These are phyloP conservation scores for Austrolebias charrua DNA, from an alignment of 2,797 vertebrate species.

Conservation along the genomic window DNA sequence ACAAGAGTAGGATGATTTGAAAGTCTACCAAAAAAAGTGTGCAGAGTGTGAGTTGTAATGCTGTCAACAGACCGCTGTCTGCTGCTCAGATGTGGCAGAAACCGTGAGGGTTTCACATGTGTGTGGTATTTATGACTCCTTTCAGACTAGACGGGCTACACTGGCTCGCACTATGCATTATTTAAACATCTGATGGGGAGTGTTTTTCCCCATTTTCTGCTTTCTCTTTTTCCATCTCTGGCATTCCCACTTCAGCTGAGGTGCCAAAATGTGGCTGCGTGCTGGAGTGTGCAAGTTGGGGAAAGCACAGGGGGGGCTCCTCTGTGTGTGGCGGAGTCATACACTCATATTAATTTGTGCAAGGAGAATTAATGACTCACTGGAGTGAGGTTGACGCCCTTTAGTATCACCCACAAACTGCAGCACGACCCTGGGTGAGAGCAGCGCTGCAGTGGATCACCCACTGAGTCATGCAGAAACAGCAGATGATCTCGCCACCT, in stretches of 20 bases:
- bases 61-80: conserved; percentile 62
- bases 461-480: conserved; percentile 33
- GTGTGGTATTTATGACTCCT: conserved; percentile 78
- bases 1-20: conserved; percentile 19
- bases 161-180: conserved; percentile 65
- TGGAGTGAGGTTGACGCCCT: conserved; percentile 67
- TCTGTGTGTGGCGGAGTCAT: conserved; percentile 70
- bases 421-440: conserved; percentile 42
- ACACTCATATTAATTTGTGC: conserved; percentile 64
- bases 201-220: conserved; percentile 74
- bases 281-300: conserved; percentile 69
- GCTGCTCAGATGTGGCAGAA: conserved; percentile 58
- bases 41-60: conserved; percentile 37
- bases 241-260: conserved; percentile 41
- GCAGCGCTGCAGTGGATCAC: no score
- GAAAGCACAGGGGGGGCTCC: conserved; percentile 53
- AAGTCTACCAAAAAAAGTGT: conserved; percentile 16
- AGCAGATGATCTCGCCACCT: conserved; percentile 41
- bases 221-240: conserved; percentile 26
- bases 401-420: conserved; percentile 59
- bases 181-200: conserved; percentile 68
- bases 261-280: conserved; percentile 65
- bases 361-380: conserved; percentile 71
- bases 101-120: conserved; percentile 61
- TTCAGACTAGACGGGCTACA: conserved; percentile 64